phyloP scores from a whole-genome alignment of 2,113 vertebrate species.

The Entomyzon cyanotis region DNA sequence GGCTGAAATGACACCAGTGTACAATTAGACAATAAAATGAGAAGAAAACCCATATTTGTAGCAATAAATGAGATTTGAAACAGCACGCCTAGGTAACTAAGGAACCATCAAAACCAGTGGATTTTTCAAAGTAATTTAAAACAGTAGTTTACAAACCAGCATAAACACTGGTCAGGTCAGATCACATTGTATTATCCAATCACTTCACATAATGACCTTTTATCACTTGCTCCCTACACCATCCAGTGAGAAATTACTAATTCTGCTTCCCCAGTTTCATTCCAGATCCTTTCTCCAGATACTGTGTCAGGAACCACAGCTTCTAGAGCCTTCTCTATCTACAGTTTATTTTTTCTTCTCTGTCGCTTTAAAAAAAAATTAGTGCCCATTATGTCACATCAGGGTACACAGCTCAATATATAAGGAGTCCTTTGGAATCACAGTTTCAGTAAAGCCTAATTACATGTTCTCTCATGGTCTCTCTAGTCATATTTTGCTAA shows the following conservation, averaged over 20 bases:
- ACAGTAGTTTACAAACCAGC: not conserved
- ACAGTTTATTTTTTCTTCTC: not conserved
- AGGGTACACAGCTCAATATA: not conserved
- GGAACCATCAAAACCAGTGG: not conserved
- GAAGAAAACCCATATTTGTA: rapidly evolving
- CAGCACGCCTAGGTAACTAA: not conserved
- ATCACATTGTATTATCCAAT: not conserved
- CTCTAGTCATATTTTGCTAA: not conserved
- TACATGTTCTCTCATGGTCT: not conserved
- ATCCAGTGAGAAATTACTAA: not conserved
- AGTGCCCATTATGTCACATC: not conserved
- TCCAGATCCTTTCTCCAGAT: not conserved
- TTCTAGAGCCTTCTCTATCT: not conserved
- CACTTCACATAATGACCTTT: not conserved
- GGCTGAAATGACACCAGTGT: not conserved
- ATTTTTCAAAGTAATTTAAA: not conserved
- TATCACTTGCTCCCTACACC: not conserved
- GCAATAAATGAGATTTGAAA: not conserved
- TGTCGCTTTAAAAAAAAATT: not conserved
- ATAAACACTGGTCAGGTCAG: not conserved
- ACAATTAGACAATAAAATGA: not conserved
- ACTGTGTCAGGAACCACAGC: not conserved
- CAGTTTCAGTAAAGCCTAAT: not conserved
- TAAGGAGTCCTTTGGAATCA: not conserved
- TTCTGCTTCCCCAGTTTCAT: not conserved